phyloP scores from a whole-genome alignment of 2,888 invertebrate species.

The Eumacrocentrus americanus region DNA sequence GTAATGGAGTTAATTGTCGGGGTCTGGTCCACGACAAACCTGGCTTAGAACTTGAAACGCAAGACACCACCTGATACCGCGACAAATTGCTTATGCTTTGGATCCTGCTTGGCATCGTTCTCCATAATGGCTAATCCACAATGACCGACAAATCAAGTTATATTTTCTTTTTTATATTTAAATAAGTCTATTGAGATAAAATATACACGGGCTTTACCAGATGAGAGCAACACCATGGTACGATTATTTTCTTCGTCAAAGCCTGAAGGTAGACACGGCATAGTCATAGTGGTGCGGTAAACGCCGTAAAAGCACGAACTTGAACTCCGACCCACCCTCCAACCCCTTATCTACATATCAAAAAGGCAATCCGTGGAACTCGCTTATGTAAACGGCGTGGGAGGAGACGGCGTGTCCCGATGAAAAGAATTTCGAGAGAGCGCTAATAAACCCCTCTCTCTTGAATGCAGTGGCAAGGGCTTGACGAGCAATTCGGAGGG shows the following conservation, averaged over 20 bases:
- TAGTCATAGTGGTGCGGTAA: slow-evolving; percentile 48
- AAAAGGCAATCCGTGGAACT: slow-evolving; percentile 62
- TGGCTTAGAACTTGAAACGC: slow-evolving; percentile 60
- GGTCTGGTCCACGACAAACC: slow-evolving; percentile 46
- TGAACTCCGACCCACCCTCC: slow-evolving; percentile 33
- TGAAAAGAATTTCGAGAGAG: slow-evolving; percentile 61
- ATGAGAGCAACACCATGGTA: slow-evolving; percentile 16
- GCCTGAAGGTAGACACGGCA: slow-evolving; percentile 16
- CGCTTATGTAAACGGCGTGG: slow-evolving; percentile 60
- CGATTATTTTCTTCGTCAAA: slow-evolving; percentile 18
- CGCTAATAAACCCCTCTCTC: slow-evolving; percentile 58
- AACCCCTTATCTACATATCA: slow-evolving; percentile 61
- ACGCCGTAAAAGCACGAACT: slow-evolving; percentile 56
- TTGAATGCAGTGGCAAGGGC: slow-evolving; percentile 37
- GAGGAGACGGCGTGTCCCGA: slow-evolving; percentile 40
- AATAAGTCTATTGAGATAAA: background rate
- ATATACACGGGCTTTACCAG: slow-evolving; percentile 4
- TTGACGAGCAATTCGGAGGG: slow-evolving; percentile 60
- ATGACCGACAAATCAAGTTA: background rate
- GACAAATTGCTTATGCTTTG: slow-evolving; percentile 52
- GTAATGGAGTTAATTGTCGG: slow-evolving; percentile 61
- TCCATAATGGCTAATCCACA: background rate
- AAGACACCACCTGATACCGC: slow-evolving; percentile 60
- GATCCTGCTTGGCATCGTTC: no score
- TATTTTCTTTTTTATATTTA: background rate